These are phyloP conservation scores for Pteropus alecto DNA, from an alignment of 2,113 vertebrate species.

Conservation along the genomic window DNA sequence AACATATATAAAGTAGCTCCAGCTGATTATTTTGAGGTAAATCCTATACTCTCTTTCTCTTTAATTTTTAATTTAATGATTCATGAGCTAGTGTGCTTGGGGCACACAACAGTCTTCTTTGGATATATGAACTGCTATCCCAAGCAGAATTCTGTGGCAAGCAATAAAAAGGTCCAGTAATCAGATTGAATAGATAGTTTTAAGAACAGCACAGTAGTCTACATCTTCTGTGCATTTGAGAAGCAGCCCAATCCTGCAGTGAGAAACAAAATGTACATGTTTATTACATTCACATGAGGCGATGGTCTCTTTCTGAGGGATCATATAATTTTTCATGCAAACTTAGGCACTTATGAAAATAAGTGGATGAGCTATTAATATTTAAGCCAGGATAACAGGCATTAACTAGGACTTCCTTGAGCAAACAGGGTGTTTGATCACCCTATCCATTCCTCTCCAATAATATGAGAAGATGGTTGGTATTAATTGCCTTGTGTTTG, in stretches of 20 bases:
- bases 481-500: background rate
- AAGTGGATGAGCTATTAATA: background rate
- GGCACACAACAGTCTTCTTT: background rate
- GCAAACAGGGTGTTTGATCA: background rate
- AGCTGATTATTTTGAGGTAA: background rate
- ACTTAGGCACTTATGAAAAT: background rate
- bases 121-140: background rate
- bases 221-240: background rate
- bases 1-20: background rate
- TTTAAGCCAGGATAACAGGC: background rate
- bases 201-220: background rate
- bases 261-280: background rate
- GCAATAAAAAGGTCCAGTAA: background rate
- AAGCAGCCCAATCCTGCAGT: background rate
- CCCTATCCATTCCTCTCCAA: background rate
- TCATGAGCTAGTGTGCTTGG: background rate
- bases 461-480: background rate
- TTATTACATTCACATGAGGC: background rate
- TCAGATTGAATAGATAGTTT: background rate
- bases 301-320: background rate
- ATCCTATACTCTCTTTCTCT: background rate
- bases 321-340: background rate
- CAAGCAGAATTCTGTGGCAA: background rate
- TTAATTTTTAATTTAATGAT: constrained; percentile 30
- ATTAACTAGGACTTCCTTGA: background rate